These are phyloP conservation scores for Naja naja DNA, from an alignment of 2,113 vertebrate species.

Conservation along the genomic window DNA sequence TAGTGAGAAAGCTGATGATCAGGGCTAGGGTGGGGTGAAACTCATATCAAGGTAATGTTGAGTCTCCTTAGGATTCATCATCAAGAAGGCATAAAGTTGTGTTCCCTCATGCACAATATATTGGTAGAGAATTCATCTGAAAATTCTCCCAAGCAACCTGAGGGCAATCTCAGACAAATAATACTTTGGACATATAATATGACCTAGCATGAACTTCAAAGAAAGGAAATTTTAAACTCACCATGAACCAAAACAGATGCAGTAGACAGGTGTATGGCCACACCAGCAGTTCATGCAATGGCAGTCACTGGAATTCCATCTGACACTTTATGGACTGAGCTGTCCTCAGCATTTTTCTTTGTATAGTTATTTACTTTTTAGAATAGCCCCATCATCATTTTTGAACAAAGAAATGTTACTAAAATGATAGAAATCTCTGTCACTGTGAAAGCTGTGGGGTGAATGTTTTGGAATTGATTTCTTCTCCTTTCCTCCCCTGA, in stretches of 20 bases:
- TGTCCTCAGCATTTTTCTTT: background rate
- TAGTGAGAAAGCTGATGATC: background rate
- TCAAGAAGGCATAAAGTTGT: background rate
- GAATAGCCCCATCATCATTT: background rate
- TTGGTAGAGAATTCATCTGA: background rate
- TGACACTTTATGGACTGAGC: background rate
- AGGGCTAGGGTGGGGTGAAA: background rate
- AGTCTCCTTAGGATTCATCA: background rate
- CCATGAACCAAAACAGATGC: background rate
- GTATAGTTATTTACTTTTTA: background rate
- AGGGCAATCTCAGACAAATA: background rate
- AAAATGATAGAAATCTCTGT: background rate
- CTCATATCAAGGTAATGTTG: background rate
- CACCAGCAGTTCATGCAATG: background rate
- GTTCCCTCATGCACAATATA: background rate
- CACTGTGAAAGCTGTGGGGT: background rate
- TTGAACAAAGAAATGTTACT: background rate
- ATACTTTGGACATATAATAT: background rate
- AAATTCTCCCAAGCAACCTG: background rate
- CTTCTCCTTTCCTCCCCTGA: background rate
- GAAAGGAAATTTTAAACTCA: background rate
- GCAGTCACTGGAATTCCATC: background rate
- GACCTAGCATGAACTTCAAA: slow-evolving; percentile 7
- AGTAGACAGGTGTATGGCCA: background rate
- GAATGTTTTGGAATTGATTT: background rate